These are phyloP conservation scores for Cataglyphis cursor DNA, from an alignment of 2,888 invertebrate species.

Conservation along the genomic window DNA sequence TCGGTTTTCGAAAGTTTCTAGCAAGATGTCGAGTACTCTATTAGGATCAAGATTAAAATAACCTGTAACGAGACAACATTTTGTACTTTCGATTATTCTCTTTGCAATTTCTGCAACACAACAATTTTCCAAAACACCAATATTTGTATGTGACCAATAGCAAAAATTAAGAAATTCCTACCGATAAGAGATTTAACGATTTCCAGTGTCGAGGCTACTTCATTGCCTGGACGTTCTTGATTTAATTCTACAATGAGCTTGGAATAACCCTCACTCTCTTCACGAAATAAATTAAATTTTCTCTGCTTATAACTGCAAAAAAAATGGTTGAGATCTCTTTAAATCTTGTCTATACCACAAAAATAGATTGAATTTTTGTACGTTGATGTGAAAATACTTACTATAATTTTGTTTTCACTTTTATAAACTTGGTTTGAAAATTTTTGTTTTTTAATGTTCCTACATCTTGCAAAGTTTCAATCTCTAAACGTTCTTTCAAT, in stretches of 20 bases:
- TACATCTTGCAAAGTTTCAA: constrained; percentile 97
- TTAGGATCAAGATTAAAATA: constrained; percentile 99
- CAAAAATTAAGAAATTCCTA: constrained; percentile 85
- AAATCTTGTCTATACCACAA: background rate
- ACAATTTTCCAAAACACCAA: background rate
- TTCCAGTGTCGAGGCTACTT: constrained; percentile 92
- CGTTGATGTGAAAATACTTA: constrained; percentile 88
- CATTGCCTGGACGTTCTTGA: constrained; percentile 91
- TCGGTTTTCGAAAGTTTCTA: constrained; percentile 98
- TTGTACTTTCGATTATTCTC: background rate
- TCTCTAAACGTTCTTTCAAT: constrained; percentile 96
- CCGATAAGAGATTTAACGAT: constrained; percentile 98
- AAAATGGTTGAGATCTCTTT: background rate
- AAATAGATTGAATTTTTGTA: constrained; percentile 11
- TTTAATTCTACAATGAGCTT: constrained; percentile 98
- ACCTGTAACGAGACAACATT: constrained; percentile 88
- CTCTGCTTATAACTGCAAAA: constrained; percentile 98
- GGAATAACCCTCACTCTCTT: constrained; percentile 99
- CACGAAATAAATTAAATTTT: constrained; percentile 99
- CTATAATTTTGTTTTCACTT: constrained; percentile 99
- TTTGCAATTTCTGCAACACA: constrained; percentile 1
- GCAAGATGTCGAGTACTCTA: constrained; percentile 97
- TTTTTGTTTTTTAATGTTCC: constrained; percentile 96
- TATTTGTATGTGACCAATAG: background rate
- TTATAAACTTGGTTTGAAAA: constrained; percentile 98